Evolutionary conservation across 2,797 vertebrate genomes (phyloP).

Genomic region (Oreortyx pictus): DNA sequence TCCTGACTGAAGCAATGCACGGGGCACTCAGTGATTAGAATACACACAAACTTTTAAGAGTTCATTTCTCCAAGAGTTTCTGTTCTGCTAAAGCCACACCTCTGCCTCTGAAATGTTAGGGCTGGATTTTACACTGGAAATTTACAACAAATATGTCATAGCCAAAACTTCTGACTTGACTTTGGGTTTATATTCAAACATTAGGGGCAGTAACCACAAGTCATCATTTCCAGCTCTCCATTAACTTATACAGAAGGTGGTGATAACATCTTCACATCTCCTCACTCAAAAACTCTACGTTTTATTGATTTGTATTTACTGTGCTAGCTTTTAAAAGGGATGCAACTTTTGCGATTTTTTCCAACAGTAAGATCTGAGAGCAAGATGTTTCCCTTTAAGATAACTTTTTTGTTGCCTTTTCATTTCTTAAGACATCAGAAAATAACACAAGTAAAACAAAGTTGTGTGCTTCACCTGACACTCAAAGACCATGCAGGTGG

Average conservation of each 20-base stretch:
- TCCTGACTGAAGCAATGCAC: neutral
- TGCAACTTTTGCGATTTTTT: neutral
- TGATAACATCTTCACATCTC: neutral
- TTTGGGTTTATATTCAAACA: neutral
- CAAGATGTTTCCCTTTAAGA: neutral
- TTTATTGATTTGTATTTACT: neutral
- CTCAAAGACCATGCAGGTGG: constrained; percentile 42
- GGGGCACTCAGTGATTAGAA: neutral
- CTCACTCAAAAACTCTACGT: neutral
- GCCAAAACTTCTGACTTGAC: neutral
- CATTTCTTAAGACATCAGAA: neutral
- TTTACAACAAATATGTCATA: neutral
- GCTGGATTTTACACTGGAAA: neutral
- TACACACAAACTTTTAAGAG: neutral
- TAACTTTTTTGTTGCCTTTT: neutral
- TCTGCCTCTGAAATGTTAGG: neutral
- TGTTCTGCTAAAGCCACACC: neutral
- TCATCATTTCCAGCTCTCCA: neutral
- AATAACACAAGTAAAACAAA: neutral
- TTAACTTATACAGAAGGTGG: neutral
- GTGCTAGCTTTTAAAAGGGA: neutral
- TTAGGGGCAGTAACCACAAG: neutral
- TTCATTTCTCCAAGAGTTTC: neutral
- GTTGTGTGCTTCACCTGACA: constrained; percentile 26
- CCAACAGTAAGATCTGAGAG: neutral